phyloP scores from a whole-genome alignment of 2,113 vertebrate genomes.

The Columba livia region DNA sequence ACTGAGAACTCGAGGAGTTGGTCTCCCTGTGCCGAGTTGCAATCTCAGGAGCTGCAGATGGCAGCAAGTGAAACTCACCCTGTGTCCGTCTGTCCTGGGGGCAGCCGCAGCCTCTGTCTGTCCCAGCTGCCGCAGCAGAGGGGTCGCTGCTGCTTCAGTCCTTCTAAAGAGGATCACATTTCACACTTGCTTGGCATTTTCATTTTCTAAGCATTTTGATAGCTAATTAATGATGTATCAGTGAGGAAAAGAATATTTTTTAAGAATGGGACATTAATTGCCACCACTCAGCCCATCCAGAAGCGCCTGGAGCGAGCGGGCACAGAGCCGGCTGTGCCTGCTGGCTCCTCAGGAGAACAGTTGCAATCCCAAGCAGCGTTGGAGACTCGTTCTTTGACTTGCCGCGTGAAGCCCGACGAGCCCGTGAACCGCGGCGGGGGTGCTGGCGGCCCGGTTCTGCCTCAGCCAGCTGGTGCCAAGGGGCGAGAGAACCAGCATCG shows the following conservation, averaged over 20 bases:
- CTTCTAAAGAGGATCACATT: accelerated
- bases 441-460: background rate
- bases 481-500: background rate
- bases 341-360: accelerated
- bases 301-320: accelerated
- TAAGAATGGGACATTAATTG: background rate
- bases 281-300: accelerated
- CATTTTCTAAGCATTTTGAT: background rate
- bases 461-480: background rate
- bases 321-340: accelerated
- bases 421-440: background rate
- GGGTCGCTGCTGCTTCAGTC: background rate
- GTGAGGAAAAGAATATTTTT: background rate
- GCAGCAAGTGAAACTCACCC: accelerated
- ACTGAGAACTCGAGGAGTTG: background rate
- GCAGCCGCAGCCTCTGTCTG: too few species aligned
- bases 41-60: background rate
- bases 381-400: background rate
- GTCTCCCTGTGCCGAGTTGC: background rate
- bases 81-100: accelerated
- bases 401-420: background rate
- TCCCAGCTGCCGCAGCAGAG: background rate
- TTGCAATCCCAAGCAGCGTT: background rate
- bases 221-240: background rate
- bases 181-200: background rate